phyloP scores from a whole-genome alignment of 2,113 vertebrate species.

The Thermophis baileyi region DNA sequence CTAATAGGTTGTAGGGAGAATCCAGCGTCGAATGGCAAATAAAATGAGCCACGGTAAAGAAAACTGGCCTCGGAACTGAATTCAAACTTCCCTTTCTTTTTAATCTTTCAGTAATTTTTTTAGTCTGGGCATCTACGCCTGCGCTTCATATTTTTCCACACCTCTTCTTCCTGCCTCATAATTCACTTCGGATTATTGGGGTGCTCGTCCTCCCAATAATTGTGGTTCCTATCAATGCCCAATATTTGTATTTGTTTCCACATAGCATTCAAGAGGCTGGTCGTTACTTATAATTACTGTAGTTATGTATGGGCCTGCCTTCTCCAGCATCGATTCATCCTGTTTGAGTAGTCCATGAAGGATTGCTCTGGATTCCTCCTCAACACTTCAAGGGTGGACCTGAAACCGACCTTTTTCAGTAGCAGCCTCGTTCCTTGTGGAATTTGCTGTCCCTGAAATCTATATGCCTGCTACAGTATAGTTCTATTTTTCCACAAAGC shows the following conservation, averaged over 20 bases:
- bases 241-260: not conserved
- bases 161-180: not conserved
- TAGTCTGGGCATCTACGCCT: not conserved
- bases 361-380: not conserved
- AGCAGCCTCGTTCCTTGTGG: not conserved
- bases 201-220: not conserved
- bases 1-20: not conserved
- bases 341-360: not conserved
- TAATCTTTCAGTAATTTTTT: not conserved
- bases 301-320: not conserved
- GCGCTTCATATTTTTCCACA: not conserved
- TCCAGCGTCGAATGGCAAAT: not conserved
- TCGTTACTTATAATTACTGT: not conserved
- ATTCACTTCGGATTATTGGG: not conserved
- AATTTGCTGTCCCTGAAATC: not conserved
- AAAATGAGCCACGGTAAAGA: not conserved
- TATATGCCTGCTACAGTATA: not conserved
- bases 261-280: not conserved
- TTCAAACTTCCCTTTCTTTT: not conserved
- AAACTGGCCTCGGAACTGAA: not conserved
- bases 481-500: not conserved
- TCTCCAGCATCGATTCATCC: not conserved
- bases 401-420: not conserved
- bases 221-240: not conserved
- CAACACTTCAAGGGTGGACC: not conserved